These are phyloP conservation scores for Batillaria attramentaria DNA, from an alignment of 1,140 invertebrate species.

Conservation along the genomic window DNA sequence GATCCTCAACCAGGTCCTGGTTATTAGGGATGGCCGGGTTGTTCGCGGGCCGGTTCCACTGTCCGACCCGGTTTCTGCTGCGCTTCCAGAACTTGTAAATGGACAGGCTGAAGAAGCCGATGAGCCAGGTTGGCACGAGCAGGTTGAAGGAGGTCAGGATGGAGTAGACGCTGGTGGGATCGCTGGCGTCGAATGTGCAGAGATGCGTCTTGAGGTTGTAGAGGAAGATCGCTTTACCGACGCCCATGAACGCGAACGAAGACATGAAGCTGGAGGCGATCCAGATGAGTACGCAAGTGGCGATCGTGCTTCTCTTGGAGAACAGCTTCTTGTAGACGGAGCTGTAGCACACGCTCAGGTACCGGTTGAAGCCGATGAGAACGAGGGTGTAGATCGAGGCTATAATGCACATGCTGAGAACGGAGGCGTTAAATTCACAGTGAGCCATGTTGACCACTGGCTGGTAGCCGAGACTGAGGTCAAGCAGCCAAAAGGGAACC, in stretches of 20 bases:
- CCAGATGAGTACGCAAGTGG: conserved; percentile 16
- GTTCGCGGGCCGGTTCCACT: conserved; percentile 9
- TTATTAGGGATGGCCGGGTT: too few species aligned
- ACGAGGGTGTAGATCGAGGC: conserved; percentile 72
- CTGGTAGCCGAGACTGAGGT: conserved; percentile 19
- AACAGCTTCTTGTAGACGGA: background rate
- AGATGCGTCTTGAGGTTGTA: conserved; percentile 1
- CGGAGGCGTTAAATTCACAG: conserved; percentile 34
- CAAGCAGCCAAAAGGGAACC: conserved; percentile 77
- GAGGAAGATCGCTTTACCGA: background rate
- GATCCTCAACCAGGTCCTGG: background rate
- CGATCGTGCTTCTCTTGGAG: background rate
- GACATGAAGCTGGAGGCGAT: background rate
- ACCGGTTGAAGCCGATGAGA: conserved; percentile 44
- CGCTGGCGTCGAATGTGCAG: background rate
- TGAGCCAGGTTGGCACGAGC: background rate
- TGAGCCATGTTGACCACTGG: conserved; percentile 30
- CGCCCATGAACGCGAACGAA: background rate
- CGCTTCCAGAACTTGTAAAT: conserved; percentile 15
- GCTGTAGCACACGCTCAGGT: conserved; percentile 36
- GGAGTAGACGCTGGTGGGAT: background rate
- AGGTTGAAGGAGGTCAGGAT: background rate
- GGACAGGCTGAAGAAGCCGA: conserved; percentile 21
- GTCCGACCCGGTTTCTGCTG: background rate
- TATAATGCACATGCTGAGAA: conserved; percentile 20